Conservation (phyloP, 2,113 vertebrate species). For the Tetrax tetrax region DNA sequence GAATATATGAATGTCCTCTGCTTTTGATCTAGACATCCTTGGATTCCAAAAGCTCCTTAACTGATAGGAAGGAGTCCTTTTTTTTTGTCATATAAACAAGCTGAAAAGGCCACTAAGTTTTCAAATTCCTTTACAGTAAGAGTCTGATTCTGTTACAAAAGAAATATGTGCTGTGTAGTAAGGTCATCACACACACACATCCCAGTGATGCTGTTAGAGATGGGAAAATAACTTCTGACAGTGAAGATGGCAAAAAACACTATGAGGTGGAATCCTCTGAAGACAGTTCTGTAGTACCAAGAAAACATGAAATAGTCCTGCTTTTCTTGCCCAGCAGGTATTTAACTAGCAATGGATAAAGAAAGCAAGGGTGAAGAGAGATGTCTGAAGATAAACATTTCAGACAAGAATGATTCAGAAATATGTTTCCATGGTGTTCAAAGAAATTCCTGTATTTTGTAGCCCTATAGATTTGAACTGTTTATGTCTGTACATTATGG, state of each 20-base stretch:
- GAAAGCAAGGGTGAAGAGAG: background rate
- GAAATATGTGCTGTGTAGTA: background rate
- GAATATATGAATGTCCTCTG: background rate
- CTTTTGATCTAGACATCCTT: background rate
- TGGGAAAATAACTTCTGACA: background rate
- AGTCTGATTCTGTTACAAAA: background rate
- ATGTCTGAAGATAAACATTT: background rate
- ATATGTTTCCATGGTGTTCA: background rate
- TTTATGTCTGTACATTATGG: background rate
- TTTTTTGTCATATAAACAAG: background rate
- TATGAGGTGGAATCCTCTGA: background rate
- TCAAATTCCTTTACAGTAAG: background rate
- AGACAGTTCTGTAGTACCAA: background rate
- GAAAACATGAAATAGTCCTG: background rate
- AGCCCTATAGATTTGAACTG: background rate
- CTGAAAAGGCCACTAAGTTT: background rate
- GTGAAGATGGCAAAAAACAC: background rate
- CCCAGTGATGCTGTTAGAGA: background rate
- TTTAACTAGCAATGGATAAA: background rate
- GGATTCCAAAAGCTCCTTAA: background rate
- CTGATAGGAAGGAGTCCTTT: background rate
- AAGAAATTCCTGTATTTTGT: background rate
- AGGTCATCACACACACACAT: background rate
- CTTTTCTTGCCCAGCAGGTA: background rate
- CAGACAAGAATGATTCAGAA: background rate